phyloP scores from a whole-genome alignment of 2,888 invertebrate genomes.

The Criorhina ranunculi region DNA sequence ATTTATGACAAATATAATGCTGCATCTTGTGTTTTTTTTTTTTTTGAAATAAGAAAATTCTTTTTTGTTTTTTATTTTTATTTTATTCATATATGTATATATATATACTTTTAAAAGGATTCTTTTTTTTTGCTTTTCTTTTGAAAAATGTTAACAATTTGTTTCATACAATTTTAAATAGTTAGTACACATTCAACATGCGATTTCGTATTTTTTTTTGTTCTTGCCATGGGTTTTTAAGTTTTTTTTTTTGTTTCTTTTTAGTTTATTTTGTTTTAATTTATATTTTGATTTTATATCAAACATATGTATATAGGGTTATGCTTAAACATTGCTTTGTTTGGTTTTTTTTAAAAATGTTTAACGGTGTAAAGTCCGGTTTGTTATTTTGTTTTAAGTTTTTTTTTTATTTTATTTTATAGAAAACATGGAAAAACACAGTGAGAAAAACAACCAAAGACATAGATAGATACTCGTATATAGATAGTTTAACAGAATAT shows the following conservation, averaged over 20 bases:
- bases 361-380: conserved; percentile 76
- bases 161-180: conserved; percentile 75
- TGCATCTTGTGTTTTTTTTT: too few relatives aligned
- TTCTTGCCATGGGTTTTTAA: conserved; percentile 12
- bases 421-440: conserved; percentile 25
- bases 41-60: conserved; percentile 70
- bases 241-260: conserved; percentile 22
- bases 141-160: conserved; percentile 76
- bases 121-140: conserved; percentile 51
- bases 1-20: conserved; percentile 59
- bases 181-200: conserved; percentile 76
- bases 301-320: conserved; percentile 41
- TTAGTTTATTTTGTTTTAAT: conserved; percentile 23
- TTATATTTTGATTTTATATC: conserved; percentile 22
- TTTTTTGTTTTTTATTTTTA: conserved; percentile 18
- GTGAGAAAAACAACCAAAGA: conserved; percentile 18
- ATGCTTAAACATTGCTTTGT: conserved; percentile 16
- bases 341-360: conserved; percentile 28
- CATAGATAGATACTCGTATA: conserved; percentile 29
- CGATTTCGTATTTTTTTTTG: conserved; percentile 33
- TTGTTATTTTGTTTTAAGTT: conserved; percentile 32
- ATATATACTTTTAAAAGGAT: conserved; percentile 63
- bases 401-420: conserved; percentile 26
- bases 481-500: conserved; percentile 57
- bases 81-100: conserved; percentile 55